phyloP scores from a whole-genome alignment of 2,797 vertebrate species.

The Xerus rutilus region DNA sequence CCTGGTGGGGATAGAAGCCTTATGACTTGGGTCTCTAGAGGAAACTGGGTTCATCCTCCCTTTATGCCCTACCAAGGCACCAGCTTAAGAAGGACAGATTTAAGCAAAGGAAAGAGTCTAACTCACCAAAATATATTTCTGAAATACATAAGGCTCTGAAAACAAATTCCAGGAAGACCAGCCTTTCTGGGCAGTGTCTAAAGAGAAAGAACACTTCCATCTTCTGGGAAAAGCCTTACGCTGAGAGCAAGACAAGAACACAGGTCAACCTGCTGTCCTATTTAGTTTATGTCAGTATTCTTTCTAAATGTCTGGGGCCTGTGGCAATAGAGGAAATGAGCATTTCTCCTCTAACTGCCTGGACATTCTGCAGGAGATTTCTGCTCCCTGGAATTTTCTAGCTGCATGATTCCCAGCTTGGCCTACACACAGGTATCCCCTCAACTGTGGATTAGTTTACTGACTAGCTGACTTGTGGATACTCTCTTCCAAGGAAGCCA shows the following conservation, averaged over 20 bases:
- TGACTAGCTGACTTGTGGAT: not conserved
- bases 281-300: not conserved
- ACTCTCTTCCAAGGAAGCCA: not conserved
- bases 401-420: not conserved
- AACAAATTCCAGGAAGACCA: constrained; percentile 38
- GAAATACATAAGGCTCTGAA: constrained; percentile 9
- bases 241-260: not conserved
- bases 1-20: not conserved
- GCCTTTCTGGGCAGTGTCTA: not conserved
- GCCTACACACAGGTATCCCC: not conserved
- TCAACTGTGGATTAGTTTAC: not conserved
- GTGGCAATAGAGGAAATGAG: not conserved
- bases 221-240: constrained; percentile 37
- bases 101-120: not conserved
- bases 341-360: not conserved
- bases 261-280: not conserved
- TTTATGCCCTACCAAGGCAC: not conserved
- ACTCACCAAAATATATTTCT: not conserved
- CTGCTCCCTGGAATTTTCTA: not conserved
- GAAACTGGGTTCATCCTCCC: not conserved
- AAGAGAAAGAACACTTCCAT: not conserved
- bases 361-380: not conserved
- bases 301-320: not conserved
- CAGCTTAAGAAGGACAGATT: not conserved
- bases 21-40: not conserved